Conservation (phyloP, 2,888 invertebrate genomes). For the Diplolepis rosae region DNA sequence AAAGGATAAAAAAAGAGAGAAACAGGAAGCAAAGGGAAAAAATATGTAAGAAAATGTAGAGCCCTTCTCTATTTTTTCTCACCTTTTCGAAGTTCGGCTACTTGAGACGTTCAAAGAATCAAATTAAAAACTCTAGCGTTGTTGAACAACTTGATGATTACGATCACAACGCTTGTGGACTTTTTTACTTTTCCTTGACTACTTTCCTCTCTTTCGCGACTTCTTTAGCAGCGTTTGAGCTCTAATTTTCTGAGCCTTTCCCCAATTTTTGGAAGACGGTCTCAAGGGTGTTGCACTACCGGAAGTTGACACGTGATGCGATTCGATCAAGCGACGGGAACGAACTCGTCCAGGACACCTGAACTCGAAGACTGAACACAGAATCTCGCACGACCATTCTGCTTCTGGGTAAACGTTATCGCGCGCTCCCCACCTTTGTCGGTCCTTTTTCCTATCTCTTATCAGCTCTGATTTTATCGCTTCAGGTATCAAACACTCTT, state of each 20-base stretch:
- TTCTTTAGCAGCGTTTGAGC: neutral
- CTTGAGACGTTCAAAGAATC: slow-evolving; percentile 58
- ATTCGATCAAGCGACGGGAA: slow-evolving; percentile 33
- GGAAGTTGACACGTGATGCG: slow-evolving; percentile 24
- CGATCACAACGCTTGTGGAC: slow-evolving; percentile 33
- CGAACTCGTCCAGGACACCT: slow-evolving; percentile 61
- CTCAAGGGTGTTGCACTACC: slow-evolving; percentile 31
- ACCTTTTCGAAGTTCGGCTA: slow-evolving; percentile 48
- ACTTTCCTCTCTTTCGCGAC: slow-evolving; percentile 30
- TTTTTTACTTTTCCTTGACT: slow-evolving; percentile 33
- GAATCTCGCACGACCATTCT: slow-evolving; percentile 61
- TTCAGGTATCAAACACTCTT: neutral
- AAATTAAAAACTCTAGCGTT: slow-evolving; percentile 65
- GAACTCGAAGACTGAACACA: slow-evolving; percentile 62
- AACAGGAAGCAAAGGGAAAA: slow-evolving; percentile 2
- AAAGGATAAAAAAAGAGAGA: slow-evolving; percentile 11
- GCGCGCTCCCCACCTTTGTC: slow-evolving; percentile 56
- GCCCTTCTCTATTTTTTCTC: slow-evolving; percentile 37
- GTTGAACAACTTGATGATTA: slow-evolving; percentile 54
- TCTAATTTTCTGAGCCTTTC: slow-evolving; percentile 14
- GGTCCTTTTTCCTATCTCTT: slow-evolving; percentile 29
- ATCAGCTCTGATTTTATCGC: slow-evolving; percentile 28
- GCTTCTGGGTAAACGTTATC: slow-evolving; percentile 67
- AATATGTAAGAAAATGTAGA: neutral
- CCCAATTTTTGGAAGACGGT: slow-evolving; percentile 4